Conservation (phyloP, 2,113 vertebrate genomes). For the Sciurus niger region DNA sequence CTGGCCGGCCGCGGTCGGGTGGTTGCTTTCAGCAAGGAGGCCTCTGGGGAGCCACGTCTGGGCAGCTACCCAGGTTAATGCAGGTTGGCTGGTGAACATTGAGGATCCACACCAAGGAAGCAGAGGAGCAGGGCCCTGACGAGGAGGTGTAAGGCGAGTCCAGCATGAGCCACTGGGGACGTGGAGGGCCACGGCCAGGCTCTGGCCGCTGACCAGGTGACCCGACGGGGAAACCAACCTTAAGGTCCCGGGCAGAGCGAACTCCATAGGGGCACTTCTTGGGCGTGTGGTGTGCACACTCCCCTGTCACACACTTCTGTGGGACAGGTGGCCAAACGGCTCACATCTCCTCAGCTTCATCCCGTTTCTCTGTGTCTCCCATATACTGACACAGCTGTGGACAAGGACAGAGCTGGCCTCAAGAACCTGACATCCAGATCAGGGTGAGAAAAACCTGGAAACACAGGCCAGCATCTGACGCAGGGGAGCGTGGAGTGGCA, state of each 20-base stretch:
- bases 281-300: rapidly evolving
- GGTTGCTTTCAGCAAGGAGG: background rate
- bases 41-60: background rate
- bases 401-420: background rate
- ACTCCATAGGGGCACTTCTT: rapidly evolving
- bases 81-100: rapidly evolving
- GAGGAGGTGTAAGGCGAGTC: too few species aligned
- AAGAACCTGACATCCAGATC: rapidly evolving
- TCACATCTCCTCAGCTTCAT: background rate
- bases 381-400: background rate
- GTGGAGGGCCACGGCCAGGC: too few species aligned
- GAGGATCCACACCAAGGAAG: too few species aligned
- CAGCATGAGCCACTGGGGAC: rapidly evolving
- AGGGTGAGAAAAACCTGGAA: background rate
- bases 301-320: background rate
- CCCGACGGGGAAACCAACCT: too few species aligned
- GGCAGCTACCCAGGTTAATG: background rate
- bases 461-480: background rate
- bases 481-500: background rate
- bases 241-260: too few species aligned
- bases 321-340: background rate
- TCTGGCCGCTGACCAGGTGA: too few species aligned
- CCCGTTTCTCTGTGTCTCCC: background rate
- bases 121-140: background rate
- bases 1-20: too few species aligned